Evolutionary conservation across 2,797 vertebrate species (phyloP).

Genomic region (Choloepus didactylus): DNA sequence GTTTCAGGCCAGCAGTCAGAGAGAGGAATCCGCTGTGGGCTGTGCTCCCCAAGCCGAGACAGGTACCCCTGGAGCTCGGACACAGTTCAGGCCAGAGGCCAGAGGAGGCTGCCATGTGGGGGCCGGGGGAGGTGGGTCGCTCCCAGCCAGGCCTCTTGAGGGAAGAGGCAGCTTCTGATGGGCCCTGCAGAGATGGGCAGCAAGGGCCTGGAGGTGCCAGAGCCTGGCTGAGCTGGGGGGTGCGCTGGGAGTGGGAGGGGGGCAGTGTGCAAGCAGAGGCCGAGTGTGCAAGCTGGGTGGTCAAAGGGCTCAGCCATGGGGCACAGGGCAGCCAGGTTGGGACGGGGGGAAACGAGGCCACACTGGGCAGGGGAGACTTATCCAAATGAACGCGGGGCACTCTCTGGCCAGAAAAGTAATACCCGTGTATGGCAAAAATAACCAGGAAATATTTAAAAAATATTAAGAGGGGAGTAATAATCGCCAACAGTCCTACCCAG

Average conservation of each 20-base stretch:
- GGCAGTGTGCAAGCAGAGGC: neutral
- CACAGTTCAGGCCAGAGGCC: neutral
- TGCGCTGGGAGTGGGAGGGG: fast-evolving
- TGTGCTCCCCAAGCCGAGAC: neutral
- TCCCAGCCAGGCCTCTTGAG: neutral
- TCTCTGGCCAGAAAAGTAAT: neutral
- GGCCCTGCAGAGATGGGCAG: too few species aligned
- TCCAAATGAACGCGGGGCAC: neutral
- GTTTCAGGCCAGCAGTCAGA: neutral
- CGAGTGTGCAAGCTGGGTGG: neutral
- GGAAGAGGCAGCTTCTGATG: neutral
- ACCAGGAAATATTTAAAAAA: neutral
- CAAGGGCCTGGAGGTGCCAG: fast-evolving
- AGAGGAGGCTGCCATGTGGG: neutral
- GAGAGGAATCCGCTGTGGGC: too few species aligned
- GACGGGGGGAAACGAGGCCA: neutral
- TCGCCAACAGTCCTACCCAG: neutral
- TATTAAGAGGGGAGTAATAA: fast-evolving
- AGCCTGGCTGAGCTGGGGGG: neutral
- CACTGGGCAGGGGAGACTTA: neutral
- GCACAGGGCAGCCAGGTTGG: fast-evolving
- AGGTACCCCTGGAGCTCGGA: neutral
- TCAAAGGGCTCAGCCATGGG: neutral
- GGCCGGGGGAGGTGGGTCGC: neutral
- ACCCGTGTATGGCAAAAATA: neutral